Conservation (phyloP, 2,888 invertebrate genomes). For the Spisula subtruncata region DNA sequence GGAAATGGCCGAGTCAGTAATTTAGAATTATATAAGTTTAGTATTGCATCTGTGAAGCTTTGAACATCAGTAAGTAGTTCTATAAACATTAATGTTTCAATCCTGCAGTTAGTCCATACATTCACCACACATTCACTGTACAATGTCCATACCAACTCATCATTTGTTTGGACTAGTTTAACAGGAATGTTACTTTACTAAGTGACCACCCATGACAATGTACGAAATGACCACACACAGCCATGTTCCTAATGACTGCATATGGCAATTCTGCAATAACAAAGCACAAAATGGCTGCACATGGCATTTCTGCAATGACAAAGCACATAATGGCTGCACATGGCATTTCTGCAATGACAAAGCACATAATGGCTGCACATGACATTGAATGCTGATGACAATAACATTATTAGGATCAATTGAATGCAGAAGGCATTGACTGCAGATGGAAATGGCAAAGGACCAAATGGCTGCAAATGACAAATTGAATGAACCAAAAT, state of each 20-base stretch:
- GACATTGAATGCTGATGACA: too few relatives aligned
- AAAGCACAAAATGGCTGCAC: too few relatives aligned
- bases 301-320: too few relatives aligned
- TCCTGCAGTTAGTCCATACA: background rate
- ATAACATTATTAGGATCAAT: too few relatives aligned
- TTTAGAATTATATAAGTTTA: slow-evolving; percentile 2
- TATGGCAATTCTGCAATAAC: too few relatives aligned
- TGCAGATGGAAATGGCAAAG: too few relatives aligned
- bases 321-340: too few relatives aligned
- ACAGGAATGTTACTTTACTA: slow-evolving; percentile 5
- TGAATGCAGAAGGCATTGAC: too few relatives aligned
- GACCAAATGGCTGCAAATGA: too few relatives aligned
- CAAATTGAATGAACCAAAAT: too few relatives aligned
- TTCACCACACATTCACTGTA: background rate
- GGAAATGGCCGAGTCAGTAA: background rate
- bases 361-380: too few relatives aligned
- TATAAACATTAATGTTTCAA: background rate
- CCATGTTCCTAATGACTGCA: background rate
- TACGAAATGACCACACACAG: slow-evolving; percentile 2
- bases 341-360: too few relatives aligned
- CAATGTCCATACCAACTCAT: background rate
- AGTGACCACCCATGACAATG: background rate
- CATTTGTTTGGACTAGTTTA: background rate
- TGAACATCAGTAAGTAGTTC: slow-evolving; percentile 20
- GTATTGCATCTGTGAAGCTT: background rate